Conservation (phyloP, 2,888 invertebrate species). For the Nephrotoma guestfalica region DNA sequence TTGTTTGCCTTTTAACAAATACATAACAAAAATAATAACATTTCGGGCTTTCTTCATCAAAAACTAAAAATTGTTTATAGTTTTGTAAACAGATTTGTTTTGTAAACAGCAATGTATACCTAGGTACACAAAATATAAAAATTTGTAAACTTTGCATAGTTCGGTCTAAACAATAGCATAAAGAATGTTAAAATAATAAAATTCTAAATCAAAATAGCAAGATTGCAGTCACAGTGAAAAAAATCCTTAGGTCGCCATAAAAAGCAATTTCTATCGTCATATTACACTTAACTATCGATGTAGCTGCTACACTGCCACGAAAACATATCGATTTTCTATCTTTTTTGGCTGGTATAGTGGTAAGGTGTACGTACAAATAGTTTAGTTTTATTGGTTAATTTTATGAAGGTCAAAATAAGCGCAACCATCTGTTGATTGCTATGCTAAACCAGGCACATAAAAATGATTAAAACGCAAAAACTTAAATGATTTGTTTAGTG, state of each 20-base stretch:
- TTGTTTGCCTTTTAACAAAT: not conserved
- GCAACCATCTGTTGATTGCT: not conserved
- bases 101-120: not conserved
- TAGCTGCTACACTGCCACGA: not conserved
- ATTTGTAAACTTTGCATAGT: not conserved
- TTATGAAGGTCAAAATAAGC: not conserved
- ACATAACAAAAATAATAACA: not conserved
- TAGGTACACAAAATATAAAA: not conserved
- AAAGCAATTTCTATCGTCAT: not conserved
- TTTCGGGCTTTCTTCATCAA: not conserved
- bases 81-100: not conserved
- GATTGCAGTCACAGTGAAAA: not conserved
- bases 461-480: not conserved
- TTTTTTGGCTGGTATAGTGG: not conserved
- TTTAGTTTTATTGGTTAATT: not conserved
- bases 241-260: not conserved
- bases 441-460: not conserved
- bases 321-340: not conserved
- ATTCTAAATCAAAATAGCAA: not conserved
- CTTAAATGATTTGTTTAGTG: not conserved
- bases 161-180: not conserved
- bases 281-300: not conserved
- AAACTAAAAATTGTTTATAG: not conserved
- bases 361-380: not conserved
- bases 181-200: not conserved